Evolutionary conservation across 1,140 invertebrate genomes (phyloP).

Genomic region (Drosophila elegans): DNA sequence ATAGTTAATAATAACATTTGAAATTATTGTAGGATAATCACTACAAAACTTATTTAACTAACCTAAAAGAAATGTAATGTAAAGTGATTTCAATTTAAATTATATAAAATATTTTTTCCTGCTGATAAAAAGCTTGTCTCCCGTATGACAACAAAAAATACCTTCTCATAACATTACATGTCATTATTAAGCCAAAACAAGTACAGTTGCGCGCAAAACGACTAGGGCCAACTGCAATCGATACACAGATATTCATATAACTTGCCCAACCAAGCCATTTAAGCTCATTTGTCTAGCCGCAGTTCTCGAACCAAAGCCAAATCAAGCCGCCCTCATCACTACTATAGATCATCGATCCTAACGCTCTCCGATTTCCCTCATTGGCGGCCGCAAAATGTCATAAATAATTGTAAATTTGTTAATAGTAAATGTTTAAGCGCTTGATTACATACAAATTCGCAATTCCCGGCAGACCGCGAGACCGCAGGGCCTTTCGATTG

Average conservation of each 20-base stretch:
- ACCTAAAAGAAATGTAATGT: too few relatives aligned
- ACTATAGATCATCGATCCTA: slow-evolving; percentile 21
- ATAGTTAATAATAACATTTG: too few relatives aligned
- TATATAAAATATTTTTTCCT: too few relatives aligned
- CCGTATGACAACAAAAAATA: background rate
- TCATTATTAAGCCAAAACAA: background rate
- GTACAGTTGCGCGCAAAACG: slow-evolving; percentile 23
- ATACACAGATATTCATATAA: background rate
- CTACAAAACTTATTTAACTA: too few relatives aligned
- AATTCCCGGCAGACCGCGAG: background rate
- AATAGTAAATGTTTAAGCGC: slow-evolving; percentile 65
- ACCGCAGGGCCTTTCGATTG: slow-evolving; percentile 26
- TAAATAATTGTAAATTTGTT: slow-evolving; percentile 58
- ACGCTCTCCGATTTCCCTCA: slow-evolving; percentile 31
- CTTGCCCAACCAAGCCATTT: slow-evolving; percentile 54
- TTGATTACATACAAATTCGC: slow-evolving; percentile 61
- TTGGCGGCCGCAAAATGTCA: slow-evolving; percentile 32
- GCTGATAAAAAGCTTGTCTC: too few relatives aligned
- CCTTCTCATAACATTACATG: background rate
- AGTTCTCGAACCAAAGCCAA: slow-evolving; percentile 3
- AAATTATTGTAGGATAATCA: too few relatives aligned
- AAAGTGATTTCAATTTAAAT: too few relatives aligned
- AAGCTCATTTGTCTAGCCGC: slow-evolving; percentile 43
- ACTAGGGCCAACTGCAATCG: background rate
- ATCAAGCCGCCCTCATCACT: background rate